Evolutionary conservation across 1,140 invertebrate species (phyloP), one percentile per base, ranked within the genome.

Genomic region (Cherax destructor): DNA sequence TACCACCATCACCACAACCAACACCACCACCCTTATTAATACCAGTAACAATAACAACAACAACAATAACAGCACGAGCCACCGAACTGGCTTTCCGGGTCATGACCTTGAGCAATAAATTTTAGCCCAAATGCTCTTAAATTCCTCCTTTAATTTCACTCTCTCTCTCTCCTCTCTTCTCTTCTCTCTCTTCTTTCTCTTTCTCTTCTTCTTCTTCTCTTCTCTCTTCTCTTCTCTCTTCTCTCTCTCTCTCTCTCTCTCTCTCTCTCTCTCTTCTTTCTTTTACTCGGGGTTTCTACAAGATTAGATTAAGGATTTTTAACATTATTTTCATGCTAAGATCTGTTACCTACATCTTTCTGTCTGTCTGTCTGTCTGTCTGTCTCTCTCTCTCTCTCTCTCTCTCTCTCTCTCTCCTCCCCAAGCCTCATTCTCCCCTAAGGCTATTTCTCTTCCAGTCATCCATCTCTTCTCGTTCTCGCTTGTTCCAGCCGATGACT

Each of bases 21-120:
- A 3, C 18, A 56, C 52, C 69, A 21, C 69, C 1, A 76, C 85
- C 52, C 78, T 49, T 0, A 77, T n/a, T 50, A 50, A 18, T 3
- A 30, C 56, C 5, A 61, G 11, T 47, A 65, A 41, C 81, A 52
- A 9, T 41, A 83, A 61, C 30, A 24, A 83, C 56, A n/a, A 83
- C 59, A 30, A 83, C 59, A 65, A 69, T 3, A 69, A 5, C 59
- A 6, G 11, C 69, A 30, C 69, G 9, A 9, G 9, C 16, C 69
- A 52, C 56, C 9, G 78, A 47, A 13, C 11, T 61, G 50, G 49
- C 84, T 77, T 86, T 59, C 49, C 85, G 24, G n/a, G 3, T 10
- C 85, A 21, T 59, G 85, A 87, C 85, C 85, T 87, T 87, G 85
- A 61, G 85, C 85, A 21, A 87, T 87, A 87, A 87, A 87, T 87